Evolutionary conservation across 2,888 invertebrate species (phyloP).

Genomic region (Monoplex corrugatus): DNA sequence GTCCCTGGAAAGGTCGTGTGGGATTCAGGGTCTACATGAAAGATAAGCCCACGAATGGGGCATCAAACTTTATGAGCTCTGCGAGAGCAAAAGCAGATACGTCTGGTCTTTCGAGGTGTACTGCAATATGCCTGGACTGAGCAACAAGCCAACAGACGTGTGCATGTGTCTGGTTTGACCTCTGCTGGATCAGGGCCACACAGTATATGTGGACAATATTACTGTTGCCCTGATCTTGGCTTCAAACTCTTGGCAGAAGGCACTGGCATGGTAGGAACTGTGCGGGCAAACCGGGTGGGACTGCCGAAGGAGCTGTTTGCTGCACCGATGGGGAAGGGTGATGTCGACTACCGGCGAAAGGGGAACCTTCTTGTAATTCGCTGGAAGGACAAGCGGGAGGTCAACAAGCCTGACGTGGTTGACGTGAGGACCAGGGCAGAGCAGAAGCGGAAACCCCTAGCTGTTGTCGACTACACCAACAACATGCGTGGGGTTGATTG

Average conservation of each 20-base stretch:
- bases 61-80: conserved; percentile 28
- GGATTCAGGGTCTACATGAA: no score
- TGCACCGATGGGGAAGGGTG: neutral
- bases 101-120: neutral
- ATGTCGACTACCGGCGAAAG: neutral
- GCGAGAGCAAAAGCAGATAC: neutral
- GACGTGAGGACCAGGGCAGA: neutral
- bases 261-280: conserved; percentile 45
- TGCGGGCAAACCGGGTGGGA: conserved; percentile 33
- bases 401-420: neutral
- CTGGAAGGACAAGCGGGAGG: conserved; percentile 52
- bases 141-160: neutral
- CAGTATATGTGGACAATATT: conserved; percentile 53
- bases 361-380: neutral
- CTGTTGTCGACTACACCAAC: conserved; percentile 29
- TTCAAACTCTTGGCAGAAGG: neutral
- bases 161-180: neutral
- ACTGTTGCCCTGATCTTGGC: conserved; percentile 37
- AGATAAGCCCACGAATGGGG: no score
- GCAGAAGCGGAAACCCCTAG: conserved; percentile 32
- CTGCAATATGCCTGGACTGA: neutral
- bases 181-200: neutral
- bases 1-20: no score
- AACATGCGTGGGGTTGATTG: conserved; percentile 51
- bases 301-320: conserved; percentile 42